Evolutionary conservation across 2,113 vertebrate genomes (phyloP), one percentile per base, ranked within the genome.

Genomic region (Pseudolaguvia tuberculata): DNA sequence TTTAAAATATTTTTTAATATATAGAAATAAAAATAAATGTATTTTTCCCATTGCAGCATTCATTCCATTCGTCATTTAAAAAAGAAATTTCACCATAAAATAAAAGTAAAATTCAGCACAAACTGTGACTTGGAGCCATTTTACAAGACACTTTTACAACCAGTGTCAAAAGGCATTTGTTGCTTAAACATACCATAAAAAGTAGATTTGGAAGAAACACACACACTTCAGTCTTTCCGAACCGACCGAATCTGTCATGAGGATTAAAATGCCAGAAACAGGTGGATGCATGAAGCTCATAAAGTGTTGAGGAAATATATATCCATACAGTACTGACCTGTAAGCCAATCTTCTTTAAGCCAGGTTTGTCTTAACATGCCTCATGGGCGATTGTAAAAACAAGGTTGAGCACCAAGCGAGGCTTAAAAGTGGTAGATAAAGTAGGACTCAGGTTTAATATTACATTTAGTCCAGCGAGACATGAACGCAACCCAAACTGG

Each of bases 321-420:
- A 75, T 42, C 20, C 35, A 47, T 63, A 27, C 55, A 75, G 62
- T 56, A 56, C 20, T 52, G 71, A 62, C 23, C 35, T 47, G 47
- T 39, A 55, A 66, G 73, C 23, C 50, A 55, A 29, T 18, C 62
- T 50, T 15, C 61, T 63, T 47, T n/a, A 12, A 72, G 56, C 25
- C 45, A 50, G 31, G 61, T 56, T 55, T 55, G 48, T 65, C 21
- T 45, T 45, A 42, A 27, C 31, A 31, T 29, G 51, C 52, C 52
- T 75, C 63, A 2, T n/a, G 51, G 77, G 29, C 57, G 59, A 72
- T 35, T n/a, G 70, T 70, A 56, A 70, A 79, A 69, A 51, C 65
- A 74, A 79, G 71, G 65, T 62, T 65, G 51, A 12, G 31, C 15
- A 23, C 48, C 48, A 12, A 65, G 45, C 42, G 25, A 59, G 25